Conservation (phyloP, 2,113 vertebrate genomes). For the Hippoglossus stenolepis region DNA sequence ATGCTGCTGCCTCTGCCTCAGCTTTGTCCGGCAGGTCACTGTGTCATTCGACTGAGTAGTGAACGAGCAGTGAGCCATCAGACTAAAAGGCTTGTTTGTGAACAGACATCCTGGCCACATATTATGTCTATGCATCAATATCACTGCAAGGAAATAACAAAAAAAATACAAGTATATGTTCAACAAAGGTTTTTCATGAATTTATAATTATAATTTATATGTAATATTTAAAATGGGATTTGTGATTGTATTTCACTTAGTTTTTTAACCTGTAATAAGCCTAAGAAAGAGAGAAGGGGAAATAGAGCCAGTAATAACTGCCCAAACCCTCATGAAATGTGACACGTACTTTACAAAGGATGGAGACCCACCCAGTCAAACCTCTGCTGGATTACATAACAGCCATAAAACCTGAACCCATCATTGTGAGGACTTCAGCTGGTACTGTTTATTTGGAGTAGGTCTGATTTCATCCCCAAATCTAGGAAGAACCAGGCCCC, state of each 20-base stretch:
- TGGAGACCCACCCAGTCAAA: slow-evolving; percentile 20
- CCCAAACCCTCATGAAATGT: background rate
- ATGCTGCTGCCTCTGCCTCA: slow-evolving; percentile 3
- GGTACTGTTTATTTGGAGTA: slow-evolving; percentile 19
- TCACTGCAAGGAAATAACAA: no score
- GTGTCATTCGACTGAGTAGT: background rate
- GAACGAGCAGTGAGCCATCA: background rate
- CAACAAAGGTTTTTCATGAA: no score
- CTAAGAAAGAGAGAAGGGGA: background rate
- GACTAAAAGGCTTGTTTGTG: background rate
- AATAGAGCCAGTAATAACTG: background rate
- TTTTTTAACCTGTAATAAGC: background rate
- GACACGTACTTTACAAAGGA: background rate
- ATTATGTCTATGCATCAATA: no score
- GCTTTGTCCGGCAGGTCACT: background rate
- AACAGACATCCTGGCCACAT: background rate
- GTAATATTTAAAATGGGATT: background rate
- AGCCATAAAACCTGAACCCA: background rate
- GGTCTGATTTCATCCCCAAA: slow-evolving; percentile 33
- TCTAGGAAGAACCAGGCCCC: slow-evolving; percentile 16
- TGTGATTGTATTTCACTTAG: no score
- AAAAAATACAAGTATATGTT: no score
- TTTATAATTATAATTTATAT: background rate
- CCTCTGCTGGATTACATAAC: slow-evolving; percentile 35
- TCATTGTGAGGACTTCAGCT: slow-evolving; percentile 7